Conservation (phyloP, 2,888 invertebrate genomes). For the Leptogaster cylindrica region DNA sequence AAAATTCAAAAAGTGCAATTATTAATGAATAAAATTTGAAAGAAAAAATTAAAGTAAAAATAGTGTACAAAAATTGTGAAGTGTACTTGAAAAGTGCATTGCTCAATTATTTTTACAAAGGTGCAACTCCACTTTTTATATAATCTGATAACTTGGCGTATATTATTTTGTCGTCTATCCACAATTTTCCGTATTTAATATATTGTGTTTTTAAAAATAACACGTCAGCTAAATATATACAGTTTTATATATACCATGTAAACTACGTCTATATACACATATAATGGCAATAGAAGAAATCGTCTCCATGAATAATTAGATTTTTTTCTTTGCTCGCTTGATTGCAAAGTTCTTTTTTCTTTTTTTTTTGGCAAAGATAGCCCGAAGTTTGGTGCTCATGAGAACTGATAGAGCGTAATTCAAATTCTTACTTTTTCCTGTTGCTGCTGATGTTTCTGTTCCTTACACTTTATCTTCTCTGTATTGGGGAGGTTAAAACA, state of each 20-base stretch:
- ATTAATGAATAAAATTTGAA: constrained; percentile 18
- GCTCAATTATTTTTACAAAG: neutral
- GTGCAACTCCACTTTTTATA: constrained; percentile 17
- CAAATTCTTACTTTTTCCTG: constrained; percentile 4
- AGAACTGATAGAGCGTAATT: constrained; percentile 24
- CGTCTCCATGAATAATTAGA: constrained; percentile 10
- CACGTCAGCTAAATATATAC: constrained; percentile 26
- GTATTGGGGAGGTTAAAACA: constrained; percentile 11
- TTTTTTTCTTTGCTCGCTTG: neutral
- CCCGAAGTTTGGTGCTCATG: neutral
- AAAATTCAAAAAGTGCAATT: constrained; percentile 37
- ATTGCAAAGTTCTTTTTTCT: neutral
- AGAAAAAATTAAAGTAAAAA: neutral
- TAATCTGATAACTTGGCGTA: constrained; percentile 9
- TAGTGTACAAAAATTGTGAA: neutral
- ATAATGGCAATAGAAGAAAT: constrained; percentile 7
- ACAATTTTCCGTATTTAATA: constrained; percentile 16
- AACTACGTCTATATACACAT: constrained; percentile 6
- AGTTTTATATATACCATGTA: neutral
- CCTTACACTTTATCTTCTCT: constrained; percentile 3
- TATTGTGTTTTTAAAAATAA: constrained; percentile 28
- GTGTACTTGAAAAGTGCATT: constrained; percentile 9
- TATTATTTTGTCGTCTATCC: constrained; percentile 5
- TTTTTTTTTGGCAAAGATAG: constrained; percentile 3
- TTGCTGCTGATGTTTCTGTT: constrained; percentile 15